Evolutionary conservation across 1,140 invertebrate genomes (phyloP).

Genomic region (Drosophila bocqueti): DNA sequence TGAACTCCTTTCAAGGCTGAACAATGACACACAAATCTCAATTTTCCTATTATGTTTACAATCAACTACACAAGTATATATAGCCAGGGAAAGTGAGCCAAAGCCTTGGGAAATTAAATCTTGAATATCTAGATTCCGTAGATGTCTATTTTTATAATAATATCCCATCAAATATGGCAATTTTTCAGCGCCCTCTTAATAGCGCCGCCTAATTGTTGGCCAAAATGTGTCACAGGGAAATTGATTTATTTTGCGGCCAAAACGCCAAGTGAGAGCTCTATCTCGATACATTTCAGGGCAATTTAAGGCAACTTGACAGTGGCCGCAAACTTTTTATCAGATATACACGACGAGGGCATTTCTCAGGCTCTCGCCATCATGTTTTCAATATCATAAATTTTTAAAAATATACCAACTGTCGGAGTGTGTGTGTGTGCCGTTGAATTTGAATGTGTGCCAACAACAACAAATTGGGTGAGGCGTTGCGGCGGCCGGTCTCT

Average conservation of each 20-base stretch:
- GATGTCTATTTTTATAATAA: neutral
- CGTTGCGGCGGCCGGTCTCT: constrained; percentile 27
- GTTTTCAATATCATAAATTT: constrained; percentile 67
- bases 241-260: constrained; percentile 24
- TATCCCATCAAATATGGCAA: neutral
- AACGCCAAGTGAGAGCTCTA: neutral
- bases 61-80: neutral
- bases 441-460: constrained; percentile 69
- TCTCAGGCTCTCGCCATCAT: constrained; percentile 7
- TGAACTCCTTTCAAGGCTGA: neutral
- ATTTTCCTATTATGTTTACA: neutral
- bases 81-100: neutral
- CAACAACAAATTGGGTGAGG: constrained; percentile 42
- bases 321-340: constrained; percentile 23
- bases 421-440: constrained; percentile 18
- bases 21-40: neutral
- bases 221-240: constrained; percentile 1
- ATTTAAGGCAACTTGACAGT: constrained; percentile 40
- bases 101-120: neutral
- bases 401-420: constrained; percentile 65
- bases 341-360: neutral
- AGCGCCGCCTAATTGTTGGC: constrained; percentile 12
- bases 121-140: neutral
- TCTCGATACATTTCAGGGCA: constrained; percentile 11
- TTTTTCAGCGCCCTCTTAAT: neutral